Percentiles rank a stretch among this genome's conserved stretches.
Evolutionary conservation across 2,113 vertebrate genomes (phyloP).

Genomic region (Dolichotis patagonum): DNA sequence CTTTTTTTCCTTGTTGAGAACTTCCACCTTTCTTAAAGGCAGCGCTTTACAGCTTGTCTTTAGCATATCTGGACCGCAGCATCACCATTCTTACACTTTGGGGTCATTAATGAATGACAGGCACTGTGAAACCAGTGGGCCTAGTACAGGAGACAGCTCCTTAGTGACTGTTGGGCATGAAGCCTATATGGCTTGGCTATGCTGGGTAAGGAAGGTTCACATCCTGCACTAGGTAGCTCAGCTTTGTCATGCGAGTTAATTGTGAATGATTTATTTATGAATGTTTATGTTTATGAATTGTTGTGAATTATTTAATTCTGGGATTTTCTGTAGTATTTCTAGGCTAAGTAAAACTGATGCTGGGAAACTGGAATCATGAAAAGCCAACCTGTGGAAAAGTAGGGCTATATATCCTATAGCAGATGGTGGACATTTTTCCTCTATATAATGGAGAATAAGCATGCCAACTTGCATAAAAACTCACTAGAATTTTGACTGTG

Average conservation of each 20-base stretch:
- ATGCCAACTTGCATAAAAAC: neutral
- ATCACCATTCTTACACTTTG: neutral
- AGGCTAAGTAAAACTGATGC: neutral
- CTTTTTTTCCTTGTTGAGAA: neutral
- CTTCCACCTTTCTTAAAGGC: neutral
- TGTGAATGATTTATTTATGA: neutral
- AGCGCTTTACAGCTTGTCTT: neutral
- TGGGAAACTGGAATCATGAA: neutral
- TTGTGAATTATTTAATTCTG: neutral
- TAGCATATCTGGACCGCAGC: neutral
- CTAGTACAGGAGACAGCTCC: no score
- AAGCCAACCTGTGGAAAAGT: neutral
- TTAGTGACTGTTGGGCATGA: neutral
- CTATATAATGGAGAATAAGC: neutral
- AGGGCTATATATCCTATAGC: neutral
- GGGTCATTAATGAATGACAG: neutral
- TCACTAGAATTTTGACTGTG: neutral
- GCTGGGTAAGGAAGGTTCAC: neutral
- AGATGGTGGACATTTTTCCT: neutral
- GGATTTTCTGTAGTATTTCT: neutral
- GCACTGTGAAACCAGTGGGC: neutral
- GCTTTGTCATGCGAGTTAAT: neutral
- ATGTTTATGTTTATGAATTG: neutral
- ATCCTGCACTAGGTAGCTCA: neutral
- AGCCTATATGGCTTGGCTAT: neutral